Evolutionary conservation across 1,140 invertebrate genomes (phyloP).

Genomic region (Heliconius melpomene): DNA sequence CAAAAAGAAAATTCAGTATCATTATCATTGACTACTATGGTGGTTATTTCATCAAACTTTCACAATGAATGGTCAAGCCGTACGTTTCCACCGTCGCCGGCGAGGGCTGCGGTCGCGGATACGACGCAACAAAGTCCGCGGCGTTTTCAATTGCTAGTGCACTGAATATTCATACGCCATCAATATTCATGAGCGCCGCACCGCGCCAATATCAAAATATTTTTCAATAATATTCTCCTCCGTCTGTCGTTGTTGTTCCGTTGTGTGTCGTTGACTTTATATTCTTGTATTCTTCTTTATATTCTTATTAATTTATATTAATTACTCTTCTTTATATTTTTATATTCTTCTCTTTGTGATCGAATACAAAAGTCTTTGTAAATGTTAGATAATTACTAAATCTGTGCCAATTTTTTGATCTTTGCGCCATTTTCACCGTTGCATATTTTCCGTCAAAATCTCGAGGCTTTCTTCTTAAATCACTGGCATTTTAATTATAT

Average conservation of each 20-base stretch:
- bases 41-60: neutral
- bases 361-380: neutral
- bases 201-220: slow-evolving; percentile 50
- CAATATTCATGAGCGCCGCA: slow-evolving; percentile 66
- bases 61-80: neutral
- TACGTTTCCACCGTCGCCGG: neutral
- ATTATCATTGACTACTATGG: neutral
- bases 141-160: slow-evolving; percentile 64
- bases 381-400: neutral
- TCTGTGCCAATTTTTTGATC: too few species aligned
- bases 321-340: too few species aligned
- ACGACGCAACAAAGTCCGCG: slow-evolving; percentile 28
- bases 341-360: neutral
- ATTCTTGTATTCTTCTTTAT: too few species aligned
- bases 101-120: neutral
- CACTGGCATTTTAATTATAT: too few species aligned
- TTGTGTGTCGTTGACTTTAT: slow-evolving; percentile 6
- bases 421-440: too few species aligned
- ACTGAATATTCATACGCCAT: slow-evolving; percentile 70
- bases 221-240: slow-evolving; percentile 51
- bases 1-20: neutral
- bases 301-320: too few species aligned
- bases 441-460: too few species aligned
- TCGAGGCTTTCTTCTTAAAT: too few species aligned
- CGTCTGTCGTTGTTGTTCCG: slow-evolving; percentile 25